Evolutionary conservation across 2,797 vertebrate genomes (phyloP), one percentile per base, ranked within the genome.

Genomic region (Poecilia wingei): DNA sequence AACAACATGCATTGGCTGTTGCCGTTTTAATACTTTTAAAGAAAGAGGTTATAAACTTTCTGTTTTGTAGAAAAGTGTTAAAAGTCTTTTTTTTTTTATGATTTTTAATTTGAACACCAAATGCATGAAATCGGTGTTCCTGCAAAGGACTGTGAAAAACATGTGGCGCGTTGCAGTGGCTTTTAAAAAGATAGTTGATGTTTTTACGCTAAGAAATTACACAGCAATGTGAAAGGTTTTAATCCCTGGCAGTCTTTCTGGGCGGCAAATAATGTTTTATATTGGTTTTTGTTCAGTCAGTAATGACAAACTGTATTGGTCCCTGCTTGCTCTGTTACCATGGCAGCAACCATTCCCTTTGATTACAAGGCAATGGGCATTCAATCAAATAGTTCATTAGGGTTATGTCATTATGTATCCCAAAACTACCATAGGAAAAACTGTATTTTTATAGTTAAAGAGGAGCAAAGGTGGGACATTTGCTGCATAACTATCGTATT

Each of bases 311-410:
- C 86, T 80, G 70, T 87, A 80, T 86, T 77, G 81, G 82, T 76
- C 49, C 36, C 79, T 86, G 79, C 83, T 89, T 88, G 80, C 84
- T 74, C 61, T 80, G 25, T 93, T 76, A 74, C 91, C 87, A 91
- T 94, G 89, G 91, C 79, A 93, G 92, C 92, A 90, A 83, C 79
- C 81, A 84, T 85, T 78, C 73, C 77, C 73, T 75, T 79, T 73
- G 72, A 84, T 88, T 89, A 87, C 82, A 87, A 87, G 79, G 83
- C 72, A 86, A 71, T 82, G 72, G 90, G 82, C 83, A 76, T 85
- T 90, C 80, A 88, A 86, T 91, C 82, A 90, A 79, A 76, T 74
- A 79, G 87, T 80, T 80, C 80, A 80, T 78, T 13, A 51, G 84
- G 71, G 66, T 84, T 57, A 74, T 76, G 66, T 82, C 14, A 76